Conservation (phyloP, 2,797 vertebrate genomes). For the Enteromius thamalakanensis region DNA sequence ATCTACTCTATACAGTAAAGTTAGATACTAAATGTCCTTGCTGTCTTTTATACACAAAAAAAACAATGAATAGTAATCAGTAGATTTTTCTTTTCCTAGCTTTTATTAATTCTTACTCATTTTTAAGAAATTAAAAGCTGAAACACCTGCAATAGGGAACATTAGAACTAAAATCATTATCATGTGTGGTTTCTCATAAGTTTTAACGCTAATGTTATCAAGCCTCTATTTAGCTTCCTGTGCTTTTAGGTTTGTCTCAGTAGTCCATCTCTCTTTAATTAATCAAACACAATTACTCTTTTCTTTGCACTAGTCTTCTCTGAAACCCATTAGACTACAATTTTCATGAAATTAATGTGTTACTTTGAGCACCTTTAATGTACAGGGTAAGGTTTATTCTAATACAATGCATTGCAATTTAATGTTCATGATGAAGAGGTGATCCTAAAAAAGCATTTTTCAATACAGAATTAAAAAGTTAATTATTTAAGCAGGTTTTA, state of each 20-base stretch:
- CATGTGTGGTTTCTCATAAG: conserved; percentile 57
- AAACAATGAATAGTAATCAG: background rate
- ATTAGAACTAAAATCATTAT: background rate
- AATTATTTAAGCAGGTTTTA: background rate
- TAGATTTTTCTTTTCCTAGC: background rate
- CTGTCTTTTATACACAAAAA: background rate
- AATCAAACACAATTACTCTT: conserved; percentile 8
- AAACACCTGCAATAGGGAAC: background rate
- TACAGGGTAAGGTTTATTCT: background rate
- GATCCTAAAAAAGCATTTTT: background rate
- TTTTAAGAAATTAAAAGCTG: background rate
- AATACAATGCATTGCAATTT: background rate
- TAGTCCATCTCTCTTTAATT: conserved; percentile 1
- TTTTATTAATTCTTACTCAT: background rate
- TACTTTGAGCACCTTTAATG: background rate
- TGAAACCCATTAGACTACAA: background rate
- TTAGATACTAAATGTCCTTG: background rate
- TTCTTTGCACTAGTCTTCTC: conserved; percentile 8
- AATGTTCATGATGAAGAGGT: background rate
- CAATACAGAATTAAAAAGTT: background rate
- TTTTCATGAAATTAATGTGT: background rate
- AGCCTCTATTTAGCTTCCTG: conserved; percentile 54
- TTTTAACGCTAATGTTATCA: conserved; percentile 44
- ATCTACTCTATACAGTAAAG: background rate
- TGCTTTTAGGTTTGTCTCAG: conserved; percentile 26